Conservation (phyloP, 2,113 vertebrate genomes). For the Thomomys bottae region DNA sequence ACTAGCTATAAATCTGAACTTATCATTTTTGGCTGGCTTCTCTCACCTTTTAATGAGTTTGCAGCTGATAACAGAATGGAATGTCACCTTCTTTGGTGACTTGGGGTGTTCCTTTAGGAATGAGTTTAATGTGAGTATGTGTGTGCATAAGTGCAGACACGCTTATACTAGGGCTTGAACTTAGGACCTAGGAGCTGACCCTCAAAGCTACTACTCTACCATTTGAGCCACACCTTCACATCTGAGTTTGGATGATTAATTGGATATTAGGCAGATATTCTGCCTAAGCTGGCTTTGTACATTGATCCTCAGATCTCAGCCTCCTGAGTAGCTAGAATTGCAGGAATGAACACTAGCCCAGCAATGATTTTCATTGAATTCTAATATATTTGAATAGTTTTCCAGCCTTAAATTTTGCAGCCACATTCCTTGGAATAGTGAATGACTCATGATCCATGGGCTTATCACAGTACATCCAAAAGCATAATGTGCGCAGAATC, state of each 20-base stretch:
- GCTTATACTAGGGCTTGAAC: too few species aligned
- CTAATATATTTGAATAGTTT: neutral
- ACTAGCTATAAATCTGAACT: neutral
- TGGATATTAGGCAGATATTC: too few species aligned
- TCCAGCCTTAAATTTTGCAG: neutral
- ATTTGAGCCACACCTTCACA: too few species aligned
- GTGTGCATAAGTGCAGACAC: too few species aligned
- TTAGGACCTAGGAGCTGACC: too few species aligned
- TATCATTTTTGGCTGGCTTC: neutral
- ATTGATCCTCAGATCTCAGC: too few species aligned
- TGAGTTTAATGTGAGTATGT: neutral
- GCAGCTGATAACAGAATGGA: neutral
- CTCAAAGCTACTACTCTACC: too few species aligned
- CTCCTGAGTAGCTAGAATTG: too few species aligned
- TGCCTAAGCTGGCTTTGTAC: too few species aligned
- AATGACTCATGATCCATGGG: neutral
- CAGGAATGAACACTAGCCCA: too few species aligned
- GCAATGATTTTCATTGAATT: neutral
- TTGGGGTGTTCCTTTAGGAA: neutral
- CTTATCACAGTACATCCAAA: neutral
- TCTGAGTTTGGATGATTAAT: too few species aligned
- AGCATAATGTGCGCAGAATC: neutral
- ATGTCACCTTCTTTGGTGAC: neutral
- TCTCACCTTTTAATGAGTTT: neutral
- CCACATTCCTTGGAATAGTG: neutral